Conservation (phyloP, 2,888 invertebrate species). For the Drosophila leonis region DNA sequence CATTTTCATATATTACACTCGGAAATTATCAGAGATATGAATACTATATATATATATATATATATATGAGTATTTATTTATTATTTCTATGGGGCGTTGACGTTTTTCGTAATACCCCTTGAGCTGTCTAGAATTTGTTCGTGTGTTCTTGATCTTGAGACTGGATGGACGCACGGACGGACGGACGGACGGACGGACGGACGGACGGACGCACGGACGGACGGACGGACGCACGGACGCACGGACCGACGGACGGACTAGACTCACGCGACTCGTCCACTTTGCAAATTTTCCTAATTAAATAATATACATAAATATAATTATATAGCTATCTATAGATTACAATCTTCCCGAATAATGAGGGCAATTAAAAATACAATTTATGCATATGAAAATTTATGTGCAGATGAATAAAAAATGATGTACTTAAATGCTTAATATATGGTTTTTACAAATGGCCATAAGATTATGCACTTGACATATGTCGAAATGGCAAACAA, state of each 20-base stretch:
- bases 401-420: neutral
- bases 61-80: neutral
- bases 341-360: slow-evolving; percentile 18
- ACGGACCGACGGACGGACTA: neutral
- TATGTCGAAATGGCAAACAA: slow-evolving; percentile 27
- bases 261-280: slow-evolving; percentile 12
- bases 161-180: neutral
- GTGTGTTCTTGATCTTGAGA: slow-evolving; percentile 18
- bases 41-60: neutral
- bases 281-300: neutral
- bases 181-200: too few species aligned
- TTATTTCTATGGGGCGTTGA: slow-evolving; percentile 5
- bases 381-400: slow-evolving; percentile 22
- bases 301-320: neutral
- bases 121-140: slow-evolving; percentile 7
- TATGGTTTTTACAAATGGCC: slow-evolving; percentile 10
- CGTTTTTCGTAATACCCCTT: neutral
- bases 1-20: neutral
- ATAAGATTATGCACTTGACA: slow-evolving; percentile 11
- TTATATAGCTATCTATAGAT: neutral
- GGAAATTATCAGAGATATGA: neutral
- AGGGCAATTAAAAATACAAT: slow-evolving; percentile 40
- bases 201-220: too few species aligned
- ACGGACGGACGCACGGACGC: too few species aligned
- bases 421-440: slow-evolving; percentile 7